Conservation (phyloP, 2,888 invertebrate species). For the Cotesia congregata region DNA sequence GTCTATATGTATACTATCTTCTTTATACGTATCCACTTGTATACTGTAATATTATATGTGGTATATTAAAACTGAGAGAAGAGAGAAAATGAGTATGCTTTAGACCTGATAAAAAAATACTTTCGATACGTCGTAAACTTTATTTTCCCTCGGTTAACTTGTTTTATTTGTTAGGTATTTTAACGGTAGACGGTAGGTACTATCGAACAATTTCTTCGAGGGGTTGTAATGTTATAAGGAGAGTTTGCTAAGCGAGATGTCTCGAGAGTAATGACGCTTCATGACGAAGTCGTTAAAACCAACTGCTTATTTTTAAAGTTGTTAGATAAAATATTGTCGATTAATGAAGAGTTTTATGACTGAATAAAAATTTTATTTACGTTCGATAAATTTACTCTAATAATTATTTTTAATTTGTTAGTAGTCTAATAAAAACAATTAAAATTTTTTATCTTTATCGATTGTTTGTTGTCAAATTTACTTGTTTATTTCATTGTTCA, state of each 20-base stretch:
- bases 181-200: background rate
- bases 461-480: too few species aligned
- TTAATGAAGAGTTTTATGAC: background rate
- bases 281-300: background rate
- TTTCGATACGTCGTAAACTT: conserved; percentile 1
- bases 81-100: background rate
- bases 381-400: background rate
- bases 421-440: too few species aligned
- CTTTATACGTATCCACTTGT: background rate
- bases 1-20: background rate
- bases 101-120: background rate
- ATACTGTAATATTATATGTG: conserved; percentile 3
- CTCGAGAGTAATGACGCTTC: conserved; percentile 1
- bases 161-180: conserved; percentile 12
- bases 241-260: background rate
- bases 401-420: background rate
- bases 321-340: background rate
- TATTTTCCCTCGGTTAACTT: conserved; percentile 7
- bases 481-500: too few species aligned
- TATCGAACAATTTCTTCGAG: background rate
- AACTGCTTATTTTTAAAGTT: background rate
- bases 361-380: background rate
- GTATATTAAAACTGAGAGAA: background rate
- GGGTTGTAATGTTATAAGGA: background rate
- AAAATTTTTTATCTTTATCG: too few species aligned